These are phyloP conservation scores for Drosophila greeni DNA, from an alignment of 2,888 invertebrate genomes.

Conservation along the genomic window DNA sequence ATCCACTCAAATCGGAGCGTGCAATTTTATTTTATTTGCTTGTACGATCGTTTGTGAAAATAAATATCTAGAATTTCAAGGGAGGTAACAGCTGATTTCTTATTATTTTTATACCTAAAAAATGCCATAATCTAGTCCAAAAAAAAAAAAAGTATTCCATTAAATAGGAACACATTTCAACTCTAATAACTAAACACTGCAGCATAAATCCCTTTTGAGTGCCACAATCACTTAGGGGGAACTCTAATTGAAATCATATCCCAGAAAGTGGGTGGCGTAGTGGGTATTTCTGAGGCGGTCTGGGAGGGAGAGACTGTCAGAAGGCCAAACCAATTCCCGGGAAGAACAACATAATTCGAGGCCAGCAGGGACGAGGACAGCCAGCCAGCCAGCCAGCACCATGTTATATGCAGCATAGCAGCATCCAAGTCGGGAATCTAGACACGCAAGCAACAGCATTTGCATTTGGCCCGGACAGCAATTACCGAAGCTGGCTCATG, in stretches of 20 bases:
- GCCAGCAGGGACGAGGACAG: conserved; percentile 24
- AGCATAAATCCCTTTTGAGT: conserved; percentile 21
- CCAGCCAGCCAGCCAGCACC: conserved; percentile 9
- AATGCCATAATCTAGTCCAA: too few species aligned
- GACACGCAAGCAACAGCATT: conserved; percentile 62
- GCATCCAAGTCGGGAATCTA: conserved; percentile 41
- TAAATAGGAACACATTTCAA: neutral
- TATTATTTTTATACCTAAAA: neutral
- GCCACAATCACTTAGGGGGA: conserved; percentile 16
- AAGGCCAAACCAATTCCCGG: conserved; percentile 39
- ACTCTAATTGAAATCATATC: conserved; percentile 34
- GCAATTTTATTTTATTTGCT: neutral
- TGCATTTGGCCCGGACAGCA: conserved; percentile 59
- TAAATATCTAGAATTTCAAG: neutral
- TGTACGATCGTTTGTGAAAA: neutral
- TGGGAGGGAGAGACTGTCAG: conserved; percentile 14
- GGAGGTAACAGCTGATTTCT: too few species aligned
- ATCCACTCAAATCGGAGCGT: neutral
- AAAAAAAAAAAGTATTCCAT: too few species aligned
- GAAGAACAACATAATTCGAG: conserved; percentile 47
- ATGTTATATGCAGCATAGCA: conserved; percentile 24
- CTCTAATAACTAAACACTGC: neutral
- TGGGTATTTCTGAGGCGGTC: neutral
- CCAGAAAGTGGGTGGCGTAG: conserved; percentile 3
- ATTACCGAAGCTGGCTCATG: conserved; percentile 57